Evolutionary conservation across 1,140 invertebrate species (phyloP).

Genomic region (Marisa cornuarietis): DNA sequence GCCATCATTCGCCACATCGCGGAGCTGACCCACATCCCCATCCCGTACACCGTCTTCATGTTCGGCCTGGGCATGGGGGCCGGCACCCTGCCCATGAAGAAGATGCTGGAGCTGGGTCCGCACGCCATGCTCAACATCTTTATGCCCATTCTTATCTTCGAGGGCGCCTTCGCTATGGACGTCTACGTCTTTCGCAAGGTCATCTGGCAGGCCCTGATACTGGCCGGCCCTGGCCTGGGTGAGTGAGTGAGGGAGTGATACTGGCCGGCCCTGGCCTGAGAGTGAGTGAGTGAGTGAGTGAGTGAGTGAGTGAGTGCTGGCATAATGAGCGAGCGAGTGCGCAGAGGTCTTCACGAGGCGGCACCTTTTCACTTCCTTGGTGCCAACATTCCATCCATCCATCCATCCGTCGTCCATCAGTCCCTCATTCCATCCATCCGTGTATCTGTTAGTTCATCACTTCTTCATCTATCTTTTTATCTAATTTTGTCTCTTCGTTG

Average conservation of each 20-base stretch:
- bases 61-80: slow-evolving; percentile 56
- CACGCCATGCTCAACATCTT: slow-evolving; percentile 66
- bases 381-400: neutral
- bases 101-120: slow-evolving; percentile 57
- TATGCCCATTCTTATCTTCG: slow-evolving; percentile 68
- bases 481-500: too few relatives aligned
- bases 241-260: slow-evolving; percentile 33
- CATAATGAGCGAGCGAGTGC: too few relatives aligned
- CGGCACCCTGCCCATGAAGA: slow-evolving; percentile 39
- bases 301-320: too few relatives aligned
- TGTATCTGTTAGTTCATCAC: neutral
- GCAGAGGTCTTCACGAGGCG: too few relatives aligned
- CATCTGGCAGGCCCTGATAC: slow-evolving; percentile 63
- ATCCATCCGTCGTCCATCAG: neutral
- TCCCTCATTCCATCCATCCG: neutral
- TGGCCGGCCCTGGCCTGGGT: slow-evolving; percentile 64
- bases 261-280: too few relatives aligned
- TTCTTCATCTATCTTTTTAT: too few relatives aligned
- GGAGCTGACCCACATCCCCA: slow-evolving; percentile 42
- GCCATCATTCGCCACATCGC: slow-evolving; percentile 51
- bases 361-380: neutral
- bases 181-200: slow-evolving; percentile 65
- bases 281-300: too few relatives aligned
- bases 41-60: slow-evolving; percentile 63
- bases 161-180: slow-evolving; percentile 68